These are phyloP conservation scores for Allophyes oxyacanthae DNA, from an alignment of 2,888 invertebrate genomes.

Conservation along the genomic window DNA sequence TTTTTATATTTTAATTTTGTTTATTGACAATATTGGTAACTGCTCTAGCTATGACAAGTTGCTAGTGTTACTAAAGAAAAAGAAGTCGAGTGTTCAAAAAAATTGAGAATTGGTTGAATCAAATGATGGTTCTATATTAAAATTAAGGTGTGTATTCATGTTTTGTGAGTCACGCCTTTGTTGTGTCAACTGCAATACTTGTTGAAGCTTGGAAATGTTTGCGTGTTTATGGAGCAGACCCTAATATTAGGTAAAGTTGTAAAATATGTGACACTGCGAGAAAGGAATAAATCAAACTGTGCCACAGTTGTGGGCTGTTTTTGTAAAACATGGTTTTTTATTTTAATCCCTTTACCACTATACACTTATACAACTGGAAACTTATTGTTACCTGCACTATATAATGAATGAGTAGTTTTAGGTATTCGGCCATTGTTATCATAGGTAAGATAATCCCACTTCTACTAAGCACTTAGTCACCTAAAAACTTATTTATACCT, in stretches of 20 bases:
- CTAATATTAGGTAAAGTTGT: constrained; percentile 69
- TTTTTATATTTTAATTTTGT: constrained; percentile 27
- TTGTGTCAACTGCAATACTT: constrained; percentile 56
- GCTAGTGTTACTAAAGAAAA: constrained; percentile 11
- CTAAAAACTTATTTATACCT: too few relatives aligned
- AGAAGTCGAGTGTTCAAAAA: constrained; percentile 17
- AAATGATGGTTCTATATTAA: constrained; percentile 29
- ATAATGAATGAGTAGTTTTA: too few relatives aligned
- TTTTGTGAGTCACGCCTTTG: constrained; percentile 41
- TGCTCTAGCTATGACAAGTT: constrained; percentile 10
- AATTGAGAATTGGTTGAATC: constrained; percentile 28
- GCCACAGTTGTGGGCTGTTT: constrained; percentile 84
- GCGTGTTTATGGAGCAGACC: constrained; percentile 70
- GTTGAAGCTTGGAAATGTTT: constrained; percentile 61
- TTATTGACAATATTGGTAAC: constrained; percentile 1
- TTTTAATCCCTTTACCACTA: too few relatives aligned
- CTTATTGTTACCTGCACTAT: too few relatives aligned
- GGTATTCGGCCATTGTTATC: too few relatives aligned
- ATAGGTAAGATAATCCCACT: too few relatives aligned
- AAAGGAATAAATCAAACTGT: constrained; percentile 84
- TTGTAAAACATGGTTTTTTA: constrained; percentile 66
- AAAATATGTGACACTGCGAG: constrained; percentile 75
- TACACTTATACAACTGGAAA: too few relatives aligned
- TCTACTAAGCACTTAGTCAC: too few relatives aligned
- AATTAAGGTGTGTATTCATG: constrained; percentile 34